A percentile compares a stretch with the other conserved stretches of the same genome.
These are phyloP conservation scores for Riptortus pedestris DNA, from an alignment of 1,140 invertebrate species.

Conservation along the genomic window DNA sequence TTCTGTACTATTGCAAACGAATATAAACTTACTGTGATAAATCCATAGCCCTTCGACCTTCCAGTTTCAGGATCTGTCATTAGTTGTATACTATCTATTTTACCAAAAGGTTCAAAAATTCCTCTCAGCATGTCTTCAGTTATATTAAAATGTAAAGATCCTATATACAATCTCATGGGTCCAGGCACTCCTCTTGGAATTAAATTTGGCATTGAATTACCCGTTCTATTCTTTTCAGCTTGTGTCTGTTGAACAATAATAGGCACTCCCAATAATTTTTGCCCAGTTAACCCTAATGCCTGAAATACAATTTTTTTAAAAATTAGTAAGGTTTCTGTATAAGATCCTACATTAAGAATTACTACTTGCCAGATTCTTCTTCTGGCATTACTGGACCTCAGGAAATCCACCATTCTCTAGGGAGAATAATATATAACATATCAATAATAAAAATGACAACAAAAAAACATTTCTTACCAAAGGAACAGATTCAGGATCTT, in stretches of 20 bases:
- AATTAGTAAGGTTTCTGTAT: too few relatives aligned
- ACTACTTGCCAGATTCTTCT: too few relatives aligned
- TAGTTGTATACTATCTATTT: slow-evolving; percentile 93
- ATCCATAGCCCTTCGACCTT: slow-evolving; percentile 93
- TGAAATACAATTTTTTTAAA: slow-evolving; percentile 38
- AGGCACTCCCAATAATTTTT: slow-evolving; percentile 91
- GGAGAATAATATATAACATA: too few relatives aligned
- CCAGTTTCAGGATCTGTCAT: slow-evolving; percentile 92
- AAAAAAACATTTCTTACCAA: slow-evolving; percentile 50
- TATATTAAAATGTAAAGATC: slow-evolving; percentile 97
- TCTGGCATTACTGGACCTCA: too few relatives aligned
- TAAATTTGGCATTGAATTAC: slow-evolving; percentile 70
- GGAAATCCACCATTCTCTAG: too few relatives aligned
- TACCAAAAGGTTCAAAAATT: slow-evolving; percentile 99
- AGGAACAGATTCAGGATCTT: slow-evolving; percentile 93
- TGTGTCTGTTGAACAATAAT: slow-evolving; percentile 98
- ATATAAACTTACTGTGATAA: slow-evolving; percentile 84
- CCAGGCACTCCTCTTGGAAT: slow-evolving; percentile 72
- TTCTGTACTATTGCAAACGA: too few relatives aligned
- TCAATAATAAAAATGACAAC: slow-evolving; percentile 19
- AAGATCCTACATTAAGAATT: too few relatives aligned
- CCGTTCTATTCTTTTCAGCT: slow-evolving; percentile 94
- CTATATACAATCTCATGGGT: slow-evolving; percentile 93
- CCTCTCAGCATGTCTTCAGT: slow-evolving; percentile 97
- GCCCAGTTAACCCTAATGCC: slow-evolving; percentile 92